Conservation (phyloP, 2,888 invertebrate species). For the Erannis defoliaria region DNA sequence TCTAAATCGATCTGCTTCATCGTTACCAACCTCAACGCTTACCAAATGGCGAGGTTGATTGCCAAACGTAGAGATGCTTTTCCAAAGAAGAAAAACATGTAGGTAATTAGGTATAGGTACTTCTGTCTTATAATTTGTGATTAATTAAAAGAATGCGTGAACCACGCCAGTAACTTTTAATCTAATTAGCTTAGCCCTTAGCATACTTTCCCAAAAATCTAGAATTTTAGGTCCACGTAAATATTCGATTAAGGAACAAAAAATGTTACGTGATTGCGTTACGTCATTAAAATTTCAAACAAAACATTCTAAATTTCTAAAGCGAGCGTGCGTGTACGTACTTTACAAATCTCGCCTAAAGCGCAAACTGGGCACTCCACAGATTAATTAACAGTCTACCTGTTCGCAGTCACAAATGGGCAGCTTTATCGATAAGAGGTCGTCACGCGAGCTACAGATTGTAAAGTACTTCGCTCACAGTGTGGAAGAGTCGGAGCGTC, state of each 20-base stretch:
- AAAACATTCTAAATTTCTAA: slow-evolving; percentile 31
- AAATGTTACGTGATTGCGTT: slow-evolving; percentile 19
- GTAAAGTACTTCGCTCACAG: neutral
- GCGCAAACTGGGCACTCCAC: slow-evolving; percentile 40
- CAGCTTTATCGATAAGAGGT: slow-evolving; percentile 61
- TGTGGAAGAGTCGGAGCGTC: no score
- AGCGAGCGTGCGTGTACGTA: slow-evolving; percentile 39
- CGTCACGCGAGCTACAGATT: slow-evolving; percentile 49
- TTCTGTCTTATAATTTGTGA: slow-evolving; percentile 10
- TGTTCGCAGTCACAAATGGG: slow-evolving; percentile 50
- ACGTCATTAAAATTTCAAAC: slow-evolving; percentile 45
- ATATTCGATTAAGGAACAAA: slow-evolving; percentile 18
- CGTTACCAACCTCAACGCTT: no score
- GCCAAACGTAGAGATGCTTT: no score
- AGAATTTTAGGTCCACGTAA: slow-evolving; percentile 21
- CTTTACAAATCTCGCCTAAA: slow-evolving; percentile 35
- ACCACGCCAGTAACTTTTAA: neutral
- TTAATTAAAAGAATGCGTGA: neutral
- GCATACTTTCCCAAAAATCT: slow-evolving; percentile 15
- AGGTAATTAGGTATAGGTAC: no score
- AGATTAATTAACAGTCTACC: slow-evolving; percentile 33
- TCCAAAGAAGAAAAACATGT: no score
- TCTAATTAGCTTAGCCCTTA: slow-evolving; percentile 3
- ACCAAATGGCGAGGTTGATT: no score
- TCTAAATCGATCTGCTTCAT: no score